phyloP scores from a whole-genome alignment of 2,797 vertebrate genomes.

The Molossus alvarezi region DNA sequence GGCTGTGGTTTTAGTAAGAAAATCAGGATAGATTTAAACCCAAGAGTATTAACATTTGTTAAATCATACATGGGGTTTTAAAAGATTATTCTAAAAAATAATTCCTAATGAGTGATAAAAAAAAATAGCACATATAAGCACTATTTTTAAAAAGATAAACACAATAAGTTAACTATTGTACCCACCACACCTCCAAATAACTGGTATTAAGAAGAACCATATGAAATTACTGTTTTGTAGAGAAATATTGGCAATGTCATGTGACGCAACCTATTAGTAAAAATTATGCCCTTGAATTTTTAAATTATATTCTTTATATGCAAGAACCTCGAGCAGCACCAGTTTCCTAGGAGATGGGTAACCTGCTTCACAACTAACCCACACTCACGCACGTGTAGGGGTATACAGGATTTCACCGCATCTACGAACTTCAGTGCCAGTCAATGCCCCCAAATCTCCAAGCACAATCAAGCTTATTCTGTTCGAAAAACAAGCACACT shows the following conservation, averaged over 20 bases:
- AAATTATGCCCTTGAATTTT: not conserved
- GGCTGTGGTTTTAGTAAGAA: not conserved
- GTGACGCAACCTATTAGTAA: not conserved
- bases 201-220: not conserved
- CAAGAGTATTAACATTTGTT: not conserved
- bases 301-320: not conserved
- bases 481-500: not conserved
- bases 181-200: not conserved
- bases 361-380: fast-evolving
- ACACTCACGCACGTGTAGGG: fast-evolving
- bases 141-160: constrained; percentile 21
- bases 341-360: not conserved
- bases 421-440: not conserved
- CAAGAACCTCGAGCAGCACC: not conserved
- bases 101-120: not conserved
- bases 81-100: not conserved
- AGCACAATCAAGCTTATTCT: not conserved
- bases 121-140: not conserved
- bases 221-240: not conserved
- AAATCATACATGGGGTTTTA: not conserved
- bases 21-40: constrained; percentile 6
- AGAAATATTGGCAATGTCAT: not conserved
- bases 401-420: fast-evolving
- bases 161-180: not conserved
- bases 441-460: no score